These are phyloP conservation scores for Drymonia ruficornis DNA, from an alignment of 2,888 invertebrate species.

Conservation along the genomic window DNA sequence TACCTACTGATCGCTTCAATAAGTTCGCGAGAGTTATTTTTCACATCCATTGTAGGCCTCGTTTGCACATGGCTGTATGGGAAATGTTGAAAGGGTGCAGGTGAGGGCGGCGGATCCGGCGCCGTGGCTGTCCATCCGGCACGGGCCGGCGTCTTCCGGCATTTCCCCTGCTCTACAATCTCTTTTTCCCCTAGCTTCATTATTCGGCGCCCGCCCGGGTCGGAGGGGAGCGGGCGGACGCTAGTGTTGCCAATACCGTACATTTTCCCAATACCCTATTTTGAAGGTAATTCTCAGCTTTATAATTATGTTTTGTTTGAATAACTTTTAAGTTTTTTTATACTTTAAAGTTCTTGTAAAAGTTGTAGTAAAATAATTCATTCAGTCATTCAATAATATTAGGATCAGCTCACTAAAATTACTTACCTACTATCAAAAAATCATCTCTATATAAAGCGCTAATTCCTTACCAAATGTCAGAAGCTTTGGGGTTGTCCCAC, in stretches of 20 bases:
- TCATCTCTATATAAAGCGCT: too few species aligned
- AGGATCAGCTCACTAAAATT: too few species aligned
- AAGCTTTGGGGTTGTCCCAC: too few species aligned
- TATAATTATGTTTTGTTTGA: neutral
- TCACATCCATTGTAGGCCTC: constrained; percentile 28
- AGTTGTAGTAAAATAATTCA: too few species aligned
- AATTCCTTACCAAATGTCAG: too few species aligned
- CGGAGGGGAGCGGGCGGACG: constrained; percentile 70
- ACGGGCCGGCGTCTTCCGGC: constrained; percentile 66
- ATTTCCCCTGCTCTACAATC: constrained; percentile 53
- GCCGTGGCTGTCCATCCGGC: constrained; percentile 60
- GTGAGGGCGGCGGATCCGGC: constrained; percentile 46
- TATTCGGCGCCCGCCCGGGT: constrained; percentile 68
- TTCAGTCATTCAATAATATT: too few species aligned
- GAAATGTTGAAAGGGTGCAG: constrained; percentile 46
- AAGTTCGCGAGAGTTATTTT: constrained; percentile 26
- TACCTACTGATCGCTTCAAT: constrained; percentile 29
- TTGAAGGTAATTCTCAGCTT: constrained; percentile 8
- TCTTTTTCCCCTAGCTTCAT: constrained; percentile 66
- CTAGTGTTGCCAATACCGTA: constrained; percentile 52
- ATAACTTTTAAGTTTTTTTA: too few species aligned
- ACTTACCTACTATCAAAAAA: too few species aligned
- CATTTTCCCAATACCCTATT: constrained; percentile 8
- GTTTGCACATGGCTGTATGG: constrained; percentile 48
- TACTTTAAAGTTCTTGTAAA: too few species aligned